Percentiles rank a stretch among this genome's conserved stretches.
Conservation (phyloP, 1,140 invertebrate genomes). For the Brachionus koreanus region DNA sequence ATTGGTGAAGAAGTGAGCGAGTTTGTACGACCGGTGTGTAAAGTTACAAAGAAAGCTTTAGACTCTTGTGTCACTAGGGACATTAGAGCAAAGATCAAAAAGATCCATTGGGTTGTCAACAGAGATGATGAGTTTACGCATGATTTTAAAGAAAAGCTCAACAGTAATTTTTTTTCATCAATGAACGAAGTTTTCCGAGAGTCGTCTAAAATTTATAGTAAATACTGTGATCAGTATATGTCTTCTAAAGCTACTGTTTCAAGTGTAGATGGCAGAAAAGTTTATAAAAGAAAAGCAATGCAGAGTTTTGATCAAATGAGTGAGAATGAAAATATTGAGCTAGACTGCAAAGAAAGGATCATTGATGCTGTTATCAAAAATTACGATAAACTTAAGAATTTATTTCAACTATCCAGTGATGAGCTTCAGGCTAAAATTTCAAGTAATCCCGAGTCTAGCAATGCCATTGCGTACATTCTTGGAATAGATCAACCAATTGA, state of each 20-base stretch:
- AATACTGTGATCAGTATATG: background rate
- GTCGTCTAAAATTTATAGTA: background rate
- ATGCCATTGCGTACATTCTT: background rate
- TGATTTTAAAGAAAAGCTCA: background rate
- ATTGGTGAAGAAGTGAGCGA: background rate
- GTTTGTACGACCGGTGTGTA: background rate
- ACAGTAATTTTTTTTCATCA: background rate
- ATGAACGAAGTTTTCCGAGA: background rate
- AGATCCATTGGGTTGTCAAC: background rate
- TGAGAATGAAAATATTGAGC: background rate
- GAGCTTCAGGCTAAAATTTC: background rate
- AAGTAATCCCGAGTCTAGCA: background rate
- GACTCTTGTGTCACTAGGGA: background rate
- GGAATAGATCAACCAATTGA: background rate
- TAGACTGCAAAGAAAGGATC: background rate
- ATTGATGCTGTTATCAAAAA: background rate
- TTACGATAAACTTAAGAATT: background rate
- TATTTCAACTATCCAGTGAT: background rate
- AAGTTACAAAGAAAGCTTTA: background rate
- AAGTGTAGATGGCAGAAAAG: background rate
- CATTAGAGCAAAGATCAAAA: background rate
- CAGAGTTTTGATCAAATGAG: background rate
- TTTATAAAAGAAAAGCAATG: background rate
- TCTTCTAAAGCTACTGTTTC: background rate
- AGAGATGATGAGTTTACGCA: background rate